Evolutionary conservation across 1,140 invertebrate species (phyloP).

Genomic region (Polypedilum vanderplanki): DNA sequence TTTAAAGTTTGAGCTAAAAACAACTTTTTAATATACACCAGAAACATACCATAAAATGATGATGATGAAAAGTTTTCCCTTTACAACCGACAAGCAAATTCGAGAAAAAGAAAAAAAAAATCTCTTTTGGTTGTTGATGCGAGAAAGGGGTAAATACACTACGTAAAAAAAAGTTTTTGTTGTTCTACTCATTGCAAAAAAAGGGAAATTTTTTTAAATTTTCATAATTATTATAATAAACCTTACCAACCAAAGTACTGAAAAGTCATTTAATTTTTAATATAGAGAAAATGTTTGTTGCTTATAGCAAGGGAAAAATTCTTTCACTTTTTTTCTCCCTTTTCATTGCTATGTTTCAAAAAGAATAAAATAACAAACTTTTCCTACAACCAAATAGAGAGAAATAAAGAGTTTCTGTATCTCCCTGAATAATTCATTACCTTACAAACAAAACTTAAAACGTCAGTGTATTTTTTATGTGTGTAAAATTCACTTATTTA

Average conservation of each 20-base stretch:
- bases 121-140: not conserved
- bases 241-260: not conserved
- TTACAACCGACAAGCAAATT: no score
- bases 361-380: not conserved
- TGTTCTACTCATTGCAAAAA: not conserved
- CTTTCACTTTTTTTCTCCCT: not conserved
- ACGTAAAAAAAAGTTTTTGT: not conserved
- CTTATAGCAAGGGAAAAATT: not conserved
- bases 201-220: not conserved
- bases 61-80: no score
- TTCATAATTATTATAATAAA: conserved; percentile 20
- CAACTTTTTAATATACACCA: no score
- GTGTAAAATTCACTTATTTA: not conserved
- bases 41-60: no score
- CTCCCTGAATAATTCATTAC: conserved; percentile 16
- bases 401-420: not conserved
- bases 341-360: not conserved
- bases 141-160: not conserved
- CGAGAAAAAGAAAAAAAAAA: no score
- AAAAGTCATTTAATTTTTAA: conserved; percentile 20
- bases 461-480: conserved; percentile 15
- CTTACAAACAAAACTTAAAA: conserved; percentile 21
- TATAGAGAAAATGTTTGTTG: not conserved
- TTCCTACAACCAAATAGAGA: not conserved
- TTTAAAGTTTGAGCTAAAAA: no score